phyloP scores from a whole-genome alignment of 2,113 vertebrate species.

The Martes martes region DNA sequence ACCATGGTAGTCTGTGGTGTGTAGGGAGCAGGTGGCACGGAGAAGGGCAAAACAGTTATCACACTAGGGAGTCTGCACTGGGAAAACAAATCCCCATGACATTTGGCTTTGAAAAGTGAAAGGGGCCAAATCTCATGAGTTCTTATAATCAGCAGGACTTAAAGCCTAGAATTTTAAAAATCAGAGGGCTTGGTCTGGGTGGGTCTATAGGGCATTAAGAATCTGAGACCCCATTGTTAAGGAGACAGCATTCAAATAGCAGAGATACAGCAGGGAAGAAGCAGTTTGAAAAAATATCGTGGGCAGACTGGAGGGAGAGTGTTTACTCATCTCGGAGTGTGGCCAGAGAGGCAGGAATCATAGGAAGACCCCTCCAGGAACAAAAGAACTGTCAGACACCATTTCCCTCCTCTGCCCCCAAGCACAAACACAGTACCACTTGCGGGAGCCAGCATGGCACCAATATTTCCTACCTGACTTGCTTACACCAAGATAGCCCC shows the following conservation, averaged over 20 bases:
- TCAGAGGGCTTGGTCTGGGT: background rate
- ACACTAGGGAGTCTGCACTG: background rate
- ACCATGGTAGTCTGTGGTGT: background rate
- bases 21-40: background rate
- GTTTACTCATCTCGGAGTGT: background rate
- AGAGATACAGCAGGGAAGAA: background rate
- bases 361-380: background rate
- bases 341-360: background rate
- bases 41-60: background rate
- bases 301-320: background rate
- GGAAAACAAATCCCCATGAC: background rate
- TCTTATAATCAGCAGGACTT: background rate
- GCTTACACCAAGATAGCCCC: background rate
- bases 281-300: background rate
- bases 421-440: background rate
- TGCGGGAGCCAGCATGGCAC: background rate
- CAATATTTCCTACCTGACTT: background rate
- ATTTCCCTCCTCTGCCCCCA: background rate
- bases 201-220: background rate
- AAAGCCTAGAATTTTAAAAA: background rate
- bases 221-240: background rate
- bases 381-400: background rate
- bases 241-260: background rate
- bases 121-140: background rate
- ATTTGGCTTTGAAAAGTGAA: background rate